Percentiles rank a stretch among this genome's conserved stretches.
These are phyloP conservation scores for Melanargia galathea DNA, from an alignment of 2,888 invertebrate genomes.

Conservation along the genomic window DNA sequence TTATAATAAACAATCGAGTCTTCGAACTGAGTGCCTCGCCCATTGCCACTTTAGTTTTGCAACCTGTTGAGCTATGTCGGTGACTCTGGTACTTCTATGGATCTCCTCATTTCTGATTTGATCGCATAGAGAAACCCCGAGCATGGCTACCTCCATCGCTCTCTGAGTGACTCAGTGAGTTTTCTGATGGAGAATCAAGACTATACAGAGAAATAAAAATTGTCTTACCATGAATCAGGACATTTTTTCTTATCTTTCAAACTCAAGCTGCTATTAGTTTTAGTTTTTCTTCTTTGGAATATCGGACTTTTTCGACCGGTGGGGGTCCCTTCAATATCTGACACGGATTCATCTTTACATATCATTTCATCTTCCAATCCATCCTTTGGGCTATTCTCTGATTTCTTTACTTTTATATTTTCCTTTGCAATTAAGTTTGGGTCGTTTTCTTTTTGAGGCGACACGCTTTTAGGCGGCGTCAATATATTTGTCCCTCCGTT, in stretches of 20 bases:
- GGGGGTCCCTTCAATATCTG: slow-evolving; percentile 69
- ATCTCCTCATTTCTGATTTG: too few relatives aligned
- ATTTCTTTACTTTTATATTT: slow-evolving; percentile 3
- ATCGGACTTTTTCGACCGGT: slow-evolving; percentile 69
- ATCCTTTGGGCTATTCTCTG: slow-evolving; percentile 39
- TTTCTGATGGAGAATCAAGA: too few relatives aligned
- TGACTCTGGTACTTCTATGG: too few relatives aligned
- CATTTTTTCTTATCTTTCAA: slow-evolving; percentile 68
- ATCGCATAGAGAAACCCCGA: too few relatives aligned
- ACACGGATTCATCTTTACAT: slow-evolving; percentile 56
- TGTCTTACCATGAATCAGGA: slow-evolving; percentile 59
- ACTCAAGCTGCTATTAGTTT: slow-evolving; percentile 33
- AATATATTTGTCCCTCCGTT: slow-evolving; percentile 49
- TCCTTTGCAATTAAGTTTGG: not conserved
- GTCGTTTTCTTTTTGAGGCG: not conserved
- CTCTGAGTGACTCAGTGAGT: too few relatives aligned
- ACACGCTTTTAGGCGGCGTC: slow-evolving; percentile 38
- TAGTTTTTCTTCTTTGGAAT: slow-evolving; percentile 51
- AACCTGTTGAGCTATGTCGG: too few relatives aligned
- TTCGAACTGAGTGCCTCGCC: too few relatives aligned
- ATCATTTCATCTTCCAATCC: slow-evolving; percentile 40
- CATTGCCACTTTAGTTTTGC: too few relatives aligned
- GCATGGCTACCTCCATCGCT: too few relatives aligned
- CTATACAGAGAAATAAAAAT: not conserved
- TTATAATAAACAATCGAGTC: too few relatives aligned